Percentiles rank a stretch among this genome's conserved stretches.
These are phyloP conservation scores for Hormaphis cornu DNA, from an alignment of 1,140 invertebrate genomes.

Conservation along the genomic window DNA sequence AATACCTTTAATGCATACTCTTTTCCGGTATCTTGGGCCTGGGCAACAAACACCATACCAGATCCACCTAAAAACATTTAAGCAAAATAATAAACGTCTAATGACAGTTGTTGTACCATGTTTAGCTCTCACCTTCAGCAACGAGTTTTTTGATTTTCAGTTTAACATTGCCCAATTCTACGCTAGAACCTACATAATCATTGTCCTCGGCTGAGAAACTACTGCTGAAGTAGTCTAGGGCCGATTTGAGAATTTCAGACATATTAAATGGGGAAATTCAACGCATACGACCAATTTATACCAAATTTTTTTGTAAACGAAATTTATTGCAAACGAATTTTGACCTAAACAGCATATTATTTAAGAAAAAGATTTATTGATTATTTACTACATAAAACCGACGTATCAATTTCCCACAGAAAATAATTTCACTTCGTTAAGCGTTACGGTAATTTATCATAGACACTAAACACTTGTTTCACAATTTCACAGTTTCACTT, in stretches of 20 bases:
- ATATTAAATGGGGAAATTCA: conserved; percentile 55
- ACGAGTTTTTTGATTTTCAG: conserved; percentile 80
- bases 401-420: too few species aligned
- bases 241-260: conserved; percentile 81
- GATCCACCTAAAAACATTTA: conserved; percentile 69
- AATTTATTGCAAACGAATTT: background rate
- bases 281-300: background rate
- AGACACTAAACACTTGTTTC: background rate
- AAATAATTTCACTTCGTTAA: too few species aligned
- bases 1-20: conserved; percentile 80
- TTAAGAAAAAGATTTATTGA: background rate
- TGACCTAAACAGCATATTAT: background rate
- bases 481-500: too few species aligned
- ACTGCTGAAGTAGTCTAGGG: conserved; percentile 71
- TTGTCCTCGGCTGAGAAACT: conserved; percentile 53
- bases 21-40: conserved; percentile 73
- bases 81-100: conserved; percentile 26
- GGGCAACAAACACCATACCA: conserved; percentile 86
- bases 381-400: too few species aligned
- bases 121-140: conserved; percentile 66
- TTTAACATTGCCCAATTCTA: conserved; percentile 82
- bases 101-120: background rate
- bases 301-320: background rate
- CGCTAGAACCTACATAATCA: conserved; percentile 80
- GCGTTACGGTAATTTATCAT: too few species aligned